Evolutionary conservation across 2,888 invertebrate genomes (phyloP), one percentile per base, ranked within the genome.

Genomic region (Tholera decimalis): DNA sequence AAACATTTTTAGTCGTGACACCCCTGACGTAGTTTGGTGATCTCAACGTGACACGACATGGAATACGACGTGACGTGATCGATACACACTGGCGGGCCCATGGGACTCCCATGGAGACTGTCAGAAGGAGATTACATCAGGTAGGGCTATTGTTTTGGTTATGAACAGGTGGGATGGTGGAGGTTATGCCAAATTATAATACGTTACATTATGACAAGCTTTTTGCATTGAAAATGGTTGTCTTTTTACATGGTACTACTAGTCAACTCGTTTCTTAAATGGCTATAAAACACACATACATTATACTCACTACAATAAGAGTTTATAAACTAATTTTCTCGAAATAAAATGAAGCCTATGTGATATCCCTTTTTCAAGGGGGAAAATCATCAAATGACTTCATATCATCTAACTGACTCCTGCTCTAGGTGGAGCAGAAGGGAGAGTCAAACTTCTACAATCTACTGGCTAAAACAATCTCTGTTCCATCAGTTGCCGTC

Each of bases 1-100:
- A 2, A 33, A 11, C 37, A 39, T 0, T 39, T 37, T 39, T 39
- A 35, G 5, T 2, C n/a, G 47, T 49, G 28, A 2, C 66, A 77
- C n/a, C 79, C 79, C 70, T 70, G 30, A 18, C 41, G 15, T 41
- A 18, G 37, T 30, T 56, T 8, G 30, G 59, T 50, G 67, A 53
- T 70, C 49, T 47, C 47, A 28, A 62, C 30, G 73, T 67, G 73
- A 63, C 47, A 47, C 37, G 61, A 68, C 57, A 20, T 50, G 20
- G 37, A 60, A 76, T 50, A 39, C 47, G 20, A 30, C 9, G 49
- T 74, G 71, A 77, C 73, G 63, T 71, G 77, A 79, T 79, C 77
- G 71, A 77, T 79, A 66, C 62, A 51, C 24, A 50, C 26, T 41
- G 59, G 26, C 56, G 37, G 39, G 56, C 74, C 53, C 39, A 50